Evolutionary conservation across 92 coral and sea anemone genomes (phyloP), one percentile per base, ranked within the genome.

Genomic region (Parazoanthus swiftii): DNA sequence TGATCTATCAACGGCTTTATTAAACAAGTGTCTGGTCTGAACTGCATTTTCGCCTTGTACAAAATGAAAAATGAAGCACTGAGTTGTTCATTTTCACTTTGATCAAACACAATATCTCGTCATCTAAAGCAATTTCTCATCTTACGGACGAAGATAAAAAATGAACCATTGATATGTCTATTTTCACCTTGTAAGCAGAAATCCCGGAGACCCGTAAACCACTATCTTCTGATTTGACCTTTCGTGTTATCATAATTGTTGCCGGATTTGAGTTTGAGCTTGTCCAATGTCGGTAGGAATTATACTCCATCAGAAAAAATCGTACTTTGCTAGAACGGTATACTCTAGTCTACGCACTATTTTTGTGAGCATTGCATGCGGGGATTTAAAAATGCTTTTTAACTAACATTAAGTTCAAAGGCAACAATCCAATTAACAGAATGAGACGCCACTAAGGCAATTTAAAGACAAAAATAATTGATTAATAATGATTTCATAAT

Each of bases 1-100:
- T 13, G 44, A 25, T 84, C 87, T 48, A 35, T 84, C 87, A 73
- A 29, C 87, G 59, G 67, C 21, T 54, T 70, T 16, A 72, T 84
- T 84, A 84, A 83, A 46, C 39, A 76, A 21, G 87, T 84, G 87
- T 84, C 87, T 74, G 79, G 87, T 51, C 87, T 68, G 13, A 44
- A 23, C 36, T 48, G 20, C n/a, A 16, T 65, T 39, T 46, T 42
- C 59, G 38, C 63, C 54, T 71, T 84, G 59, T 48, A 46, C 39
- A 79, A 50, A 46, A 79, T 79, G 66, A 79, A 79, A 79, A 79
- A 79, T 79, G 66, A 54, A 79, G 39, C 44, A 26, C 68, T 72
- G 77, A 72, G 15, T 50, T 25, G 42, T 14, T 70, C 59, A 68
- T 83, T 83, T 82, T 82, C 56, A 73, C 54, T 82, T 46, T 43